Percentiles rank a stretch among this genome's conserved stretches.
phyloP scores from a whole-genome alignment of 2,113 vertebrate genomes.

The Verasper variegatus region DNA sequence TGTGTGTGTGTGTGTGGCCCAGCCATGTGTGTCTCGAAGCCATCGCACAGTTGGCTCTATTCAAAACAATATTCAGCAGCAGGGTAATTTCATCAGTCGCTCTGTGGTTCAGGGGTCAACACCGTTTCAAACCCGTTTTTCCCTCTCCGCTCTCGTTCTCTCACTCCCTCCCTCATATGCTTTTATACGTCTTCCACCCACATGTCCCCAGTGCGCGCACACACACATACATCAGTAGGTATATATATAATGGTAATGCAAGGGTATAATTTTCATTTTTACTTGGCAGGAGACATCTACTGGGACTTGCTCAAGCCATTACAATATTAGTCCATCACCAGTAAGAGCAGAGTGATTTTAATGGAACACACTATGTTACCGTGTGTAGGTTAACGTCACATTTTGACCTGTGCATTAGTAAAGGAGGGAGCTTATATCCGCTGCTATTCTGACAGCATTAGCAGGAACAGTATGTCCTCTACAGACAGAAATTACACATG shows the following conservation, averaged over 20 bases:
- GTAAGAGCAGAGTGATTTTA: not conserved
- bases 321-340: not conserved
- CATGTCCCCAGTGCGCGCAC: not conserved
- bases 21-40: conserved; percentile 54
- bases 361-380: not conserved
- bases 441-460: no score
- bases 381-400: not conserved
- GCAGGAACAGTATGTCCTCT: no score
- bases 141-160: not conserved
- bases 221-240: not conserved
- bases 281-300: not conserved
- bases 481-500: no score
- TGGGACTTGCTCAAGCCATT: not conserved
- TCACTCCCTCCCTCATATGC: not conserved
- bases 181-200: not conserved
- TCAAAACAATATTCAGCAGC: conserved; percentile 70
- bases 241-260: conserved; percentile 2
- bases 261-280: conserved; percentile 18
- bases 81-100: conserved; percentile 60
- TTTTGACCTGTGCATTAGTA: not conserved
- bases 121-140: conserved; percentile 34
- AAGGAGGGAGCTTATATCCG: no score
- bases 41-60: conserved; percentile 59
- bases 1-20: no score
- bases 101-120: conserved; percentile 60